Evolutionary conservation across 2,888 invertebrate species (phyloP), one percentile per base, ranked within the genome.

Genomic region (Heliconius erato): DNA sequence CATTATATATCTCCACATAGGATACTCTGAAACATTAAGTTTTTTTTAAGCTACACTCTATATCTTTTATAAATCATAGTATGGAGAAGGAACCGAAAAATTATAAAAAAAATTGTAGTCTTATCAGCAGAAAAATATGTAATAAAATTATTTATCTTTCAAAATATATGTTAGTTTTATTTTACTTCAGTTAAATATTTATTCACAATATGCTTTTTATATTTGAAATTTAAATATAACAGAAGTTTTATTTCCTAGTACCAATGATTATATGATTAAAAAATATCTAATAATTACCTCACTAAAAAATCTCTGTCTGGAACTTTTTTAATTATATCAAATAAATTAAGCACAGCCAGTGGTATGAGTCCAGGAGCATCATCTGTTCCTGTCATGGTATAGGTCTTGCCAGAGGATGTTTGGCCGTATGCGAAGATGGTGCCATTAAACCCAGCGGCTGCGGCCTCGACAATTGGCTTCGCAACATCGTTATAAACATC

Each of bases 391-490:
- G 98, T 96, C 97, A 98, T 98, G 0, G 98, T 98, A 88, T 97
- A 97, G 0, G 98, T 98, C 92, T 98, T 98, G 80, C 98, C 99
- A 0, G 98, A 98, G 1, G 98, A 98, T 7, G 98, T 99, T 92
- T 99, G 99, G 12, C 99, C 99, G 91, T 99, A 99, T 0, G 98
- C 98, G 94, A 99, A 98, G 86, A 99, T 97, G 0, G 99, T 99
- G 2, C 98, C 98, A 91, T 98, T 98, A 87, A 98, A 97, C 3
- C 98, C 98, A 85, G 97, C 96, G 23, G 98, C 95, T 1, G 97
- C 97, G 0, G 97, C 96, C 84, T 97, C 96, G 3, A 98, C 97
- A 84, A 98, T 97, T 0, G 98, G 97, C 87, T 97, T 96, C 0
- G 97, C 98, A 85, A 98, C 94, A 81, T 95, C 96, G 85, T 97